phyloP scores from a whole-genome alignment of 1,140 invertebrate species.

The Trichonephila clavipes region DNA sequence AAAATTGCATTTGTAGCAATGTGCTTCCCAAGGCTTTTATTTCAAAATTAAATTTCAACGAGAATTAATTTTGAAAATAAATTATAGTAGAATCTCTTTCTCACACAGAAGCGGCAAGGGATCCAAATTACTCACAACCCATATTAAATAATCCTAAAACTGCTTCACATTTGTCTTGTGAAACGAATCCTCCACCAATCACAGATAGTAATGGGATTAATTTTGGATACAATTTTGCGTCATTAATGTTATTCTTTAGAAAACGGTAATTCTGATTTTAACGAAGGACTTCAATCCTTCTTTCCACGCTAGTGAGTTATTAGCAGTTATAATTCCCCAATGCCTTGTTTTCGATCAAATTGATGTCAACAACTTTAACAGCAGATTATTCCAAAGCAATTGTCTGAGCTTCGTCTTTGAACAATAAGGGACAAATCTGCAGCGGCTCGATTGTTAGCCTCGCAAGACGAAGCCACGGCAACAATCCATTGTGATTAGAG shows the following conservation, averaged over 20 bases:
- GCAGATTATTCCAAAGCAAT: constrained; percentile 20
- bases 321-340: constrained; percentile 20
- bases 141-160: not conserved
- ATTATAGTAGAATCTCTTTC: not conserved
- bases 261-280: not conserved
- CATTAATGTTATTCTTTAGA: constrained; percentile 5
- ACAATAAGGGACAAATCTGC: not conserved
- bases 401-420: constrained; percentile 4
- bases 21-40: not conserved
- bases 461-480: not conserved
- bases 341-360: constrained; percentile 25
- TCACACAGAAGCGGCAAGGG: not conserved
- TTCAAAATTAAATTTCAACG: constrained; percentile 5
- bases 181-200: not conserved
- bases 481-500: constrained; percentile 5
- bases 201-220: constrained; percentile 1
- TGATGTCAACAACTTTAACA: constrained; percentile 13
- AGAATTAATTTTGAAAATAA: not conserved
- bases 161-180: not conserved
- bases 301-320: not conserved
- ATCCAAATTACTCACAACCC: not conserved
- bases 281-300: not conserved
- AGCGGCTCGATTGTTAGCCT: not conserved
- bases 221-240: not conserved
- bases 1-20: not conserved